Base-by-base conservation (phyloP, 2,113 vertebrate species). In the Forbesichthys agassizii region DNA sequence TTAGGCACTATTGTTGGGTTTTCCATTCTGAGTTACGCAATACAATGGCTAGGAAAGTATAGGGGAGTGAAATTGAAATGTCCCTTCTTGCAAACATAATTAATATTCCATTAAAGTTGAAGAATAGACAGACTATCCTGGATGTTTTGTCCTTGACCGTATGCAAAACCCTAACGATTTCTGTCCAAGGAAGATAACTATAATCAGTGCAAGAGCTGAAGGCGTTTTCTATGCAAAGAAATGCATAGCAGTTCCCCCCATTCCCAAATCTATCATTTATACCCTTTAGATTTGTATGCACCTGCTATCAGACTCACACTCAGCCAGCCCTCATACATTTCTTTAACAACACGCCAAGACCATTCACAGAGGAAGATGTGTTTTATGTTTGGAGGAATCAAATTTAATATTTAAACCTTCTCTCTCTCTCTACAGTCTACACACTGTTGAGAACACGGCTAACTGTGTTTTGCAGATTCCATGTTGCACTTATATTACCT, bases 371-470 rank as follows among this genome's bases (percentile, higher is more conserved):
- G 69, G 77, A 80, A 83, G 72, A 79, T 83, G 74, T 77, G 69
- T 81, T 90, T 90, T 79, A 84, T 84, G 86, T 84, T 86, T 77
- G 33, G 71, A 81, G 79, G 83, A 75, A 73, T 71, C 48, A 62
- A 13, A 53, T 87, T 90, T 84, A 86, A 91, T 88, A 89, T 91
- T 91, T 89, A 85, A 88, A 86, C 71, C 20, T 14, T 27, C 27
- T 27, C 1, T 56, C 46, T 59, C 46, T 59, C 68, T 73, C 67
- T 67, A 51, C 72, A 67, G 65, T 76, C 71, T 61, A 66, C 54
- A 66, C 54, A 83, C 73, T 69, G 71, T 71, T 65, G 61, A 73
- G 67, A 66, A 69, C 53, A 69, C 53, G 58, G n/a, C 75, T 78
- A 60, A 46, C 53, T 49, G 61, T 9, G 75, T 61, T 70, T 78